phyloP scores from a whole-genome alignment of 2,888 invertebrate genomes.

The Agrotis clavis region DNA sequence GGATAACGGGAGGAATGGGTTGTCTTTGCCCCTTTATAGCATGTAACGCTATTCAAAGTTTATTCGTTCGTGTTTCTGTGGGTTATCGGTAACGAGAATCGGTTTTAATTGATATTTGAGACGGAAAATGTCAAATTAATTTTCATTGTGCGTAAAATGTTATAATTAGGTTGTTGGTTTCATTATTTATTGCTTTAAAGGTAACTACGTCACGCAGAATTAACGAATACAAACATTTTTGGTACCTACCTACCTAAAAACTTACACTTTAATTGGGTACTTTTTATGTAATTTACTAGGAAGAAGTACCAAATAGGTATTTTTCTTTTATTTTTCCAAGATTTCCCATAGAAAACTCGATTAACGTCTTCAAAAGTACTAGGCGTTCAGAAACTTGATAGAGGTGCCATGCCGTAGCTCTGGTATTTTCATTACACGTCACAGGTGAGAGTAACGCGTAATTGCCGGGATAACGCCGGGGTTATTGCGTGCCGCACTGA shows the following conservation, averaged over 20 bases:
- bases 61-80: constrained; percentile 51
- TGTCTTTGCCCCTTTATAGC: constrained; percentile 54
- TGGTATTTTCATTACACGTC: constrained; percentile 81
- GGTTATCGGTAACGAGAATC: constrained; percentile 48
- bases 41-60: constrained; percentile 40
- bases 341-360: neutral
- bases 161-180: constrained; percentile 47
- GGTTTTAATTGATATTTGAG: constrained; percentile 53
- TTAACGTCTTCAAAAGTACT: constrained; percentile 46
- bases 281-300: neutral
- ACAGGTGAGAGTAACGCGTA: constrained; percentile 79
- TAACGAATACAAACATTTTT: constrained; percentile 13
- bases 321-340: neutral
- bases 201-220: constrained; percentile 25
- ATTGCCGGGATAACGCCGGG: constrained; percentile 75
- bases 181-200: constrained; percentile 34
- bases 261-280: neutral
- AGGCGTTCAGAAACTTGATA: constrained; percentile 61
- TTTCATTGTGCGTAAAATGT: constrained; percentile 39
- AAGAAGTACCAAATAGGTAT: neutral
- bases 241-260: constrained; percentile 3
- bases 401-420: constrained; percentile 61
- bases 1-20: constrained; percentile 58
- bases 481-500: constrained; percentile 76
- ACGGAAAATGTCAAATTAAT: constrained; percentile 49